These are phyloP conservation scores for Epizoanthus scotinus DNA, from an alignment of 92 coral and sea anemone species.

Conservation along the genomic window DNA sequence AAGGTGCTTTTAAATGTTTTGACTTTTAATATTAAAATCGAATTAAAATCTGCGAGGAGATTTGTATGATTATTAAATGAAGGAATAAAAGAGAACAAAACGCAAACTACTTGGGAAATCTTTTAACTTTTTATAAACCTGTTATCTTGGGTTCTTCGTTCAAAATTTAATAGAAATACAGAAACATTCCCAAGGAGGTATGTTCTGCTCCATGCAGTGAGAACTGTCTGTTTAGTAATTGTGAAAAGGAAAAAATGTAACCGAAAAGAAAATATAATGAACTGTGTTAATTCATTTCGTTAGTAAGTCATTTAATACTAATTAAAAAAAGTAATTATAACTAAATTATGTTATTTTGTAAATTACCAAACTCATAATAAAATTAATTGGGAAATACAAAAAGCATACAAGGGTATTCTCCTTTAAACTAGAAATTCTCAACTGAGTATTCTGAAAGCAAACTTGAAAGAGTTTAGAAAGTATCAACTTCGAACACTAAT, in stretches of 20 bases:
- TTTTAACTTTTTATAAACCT: not conserved
- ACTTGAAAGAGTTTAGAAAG: no score
- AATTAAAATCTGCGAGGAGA: not conserved
- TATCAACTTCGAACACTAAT: no score
- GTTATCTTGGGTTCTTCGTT: not conserved
- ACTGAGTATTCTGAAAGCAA: no score
- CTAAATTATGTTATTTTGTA: not conserved
- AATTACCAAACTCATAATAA: slow-evolving; percentile 11
- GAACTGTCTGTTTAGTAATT: not conserved
- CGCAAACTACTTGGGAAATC: not conserved
- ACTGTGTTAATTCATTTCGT: not conserved
- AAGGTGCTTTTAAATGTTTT: not conserved
- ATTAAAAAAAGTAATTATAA: not conserved
- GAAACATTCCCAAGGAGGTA: not conserved
- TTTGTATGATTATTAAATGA: slow-evolving; percentile 11
- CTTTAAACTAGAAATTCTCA: no score
- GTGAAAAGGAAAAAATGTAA: not conserved
- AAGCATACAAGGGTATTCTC: no score
- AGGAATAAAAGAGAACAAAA: not conserved
- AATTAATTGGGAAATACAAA: not conserved
- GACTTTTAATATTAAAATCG: slow-evolving; percentile 12
- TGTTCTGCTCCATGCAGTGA: no score
- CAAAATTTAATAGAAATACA: not conserved
- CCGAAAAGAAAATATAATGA: not conserved
- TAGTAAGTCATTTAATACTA: not conserved